Percentiles rank a stretch among this genome's conserved stretches.
Evolutionary conservation across 2,113 vertebrate species (phyloP).

Genomic region (Empidonax alnorum): DNA sequence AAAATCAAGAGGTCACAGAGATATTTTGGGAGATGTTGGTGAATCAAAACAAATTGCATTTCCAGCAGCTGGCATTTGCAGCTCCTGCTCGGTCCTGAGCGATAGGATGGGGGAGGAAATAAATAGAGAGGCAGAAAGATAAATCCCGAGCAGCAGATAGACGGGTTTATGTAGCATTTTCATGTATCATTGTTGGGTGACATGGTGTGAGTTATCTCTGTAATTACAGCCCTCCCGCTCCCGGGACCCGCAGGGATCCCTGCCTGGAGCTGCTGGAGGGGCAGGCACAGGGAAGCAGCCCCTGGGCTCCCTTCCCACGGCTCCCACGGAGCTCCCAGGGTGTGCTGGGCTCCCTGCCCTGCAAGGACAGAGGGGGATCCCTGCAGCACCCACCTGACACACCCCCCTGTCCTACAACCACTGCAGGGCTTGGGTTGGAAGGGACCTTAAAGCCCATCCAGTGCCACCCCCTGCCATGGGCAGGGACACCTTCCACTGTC

Average conservation of each 20-base stretch:
- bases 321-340: too few species aligned
- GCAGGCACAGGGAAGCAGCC: not conserved
- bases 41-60: constrained; percentile 56
- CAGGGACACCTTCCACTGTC: not conserved
- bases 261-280: not conserved
- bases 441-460: rapidly evolving
- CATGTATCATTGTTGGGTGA: constrained; percentile 53
- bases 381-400: not conserved
- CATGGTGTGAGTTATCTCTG: constrained; percentile 52
- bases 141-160: constrained; percentile 36
- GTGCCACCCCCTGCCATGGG: not conserved
- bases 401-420: not conserved
- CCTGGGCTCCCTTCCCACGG: rapidly evolving
- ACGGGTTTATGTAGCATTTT: constrained; percentile 41
- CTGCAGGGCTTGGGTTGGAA: rapidly evolving
- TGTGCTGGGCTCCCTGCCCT: rapidly evolving
- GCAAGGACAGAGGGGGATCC: too few species aligned
- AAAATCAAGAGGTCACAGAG: constrained; percentile 14
- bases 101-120: constrained; percentile 31
- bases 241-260: not conserved
- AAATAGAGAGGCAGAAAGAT: constrained; percentile 46
- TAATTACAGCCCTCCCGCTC: constrained; percentile 21
- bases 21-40: constrained; percentile 58
- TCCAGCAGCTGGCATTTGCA: constrained; percentile 64
- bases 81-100: not conserved